phyloP scores from a whole-genome alignment of 2,113 vertebrate species.

The Macroglossus sobrinus region DNA sequence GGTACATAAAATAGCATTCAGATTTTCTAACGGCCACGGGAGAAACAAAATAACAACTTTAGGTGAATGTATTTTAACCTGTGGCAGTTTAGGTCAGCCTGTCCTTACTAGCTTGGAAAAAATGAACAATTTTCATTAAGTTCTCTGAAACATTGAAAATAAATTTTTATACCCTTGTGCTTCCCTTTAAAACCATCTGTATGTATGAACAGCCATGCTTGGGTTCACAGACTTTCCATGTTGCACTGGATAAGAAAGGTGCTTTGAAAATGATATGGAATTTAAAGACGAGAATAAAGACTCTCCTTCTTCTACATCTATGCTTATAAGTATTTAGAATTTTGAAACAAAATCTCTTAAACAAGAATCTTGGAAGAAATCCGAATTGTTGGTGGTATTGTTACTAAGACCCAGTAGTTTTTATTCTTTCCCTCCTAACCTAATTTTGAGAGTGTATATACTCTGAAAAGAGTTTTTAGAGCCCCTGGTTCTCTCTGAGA shows the following conservation, averaged over 20 bases:
- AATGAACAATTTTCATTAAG: not conserved
- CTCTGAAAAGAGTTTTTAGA: not conserved
- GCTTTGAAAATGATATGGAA: not conserved
- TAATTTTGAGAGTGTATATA: not conserved
- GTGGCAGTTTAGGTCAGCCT: not conserved
- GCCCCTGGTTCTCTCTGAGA: not conserved
- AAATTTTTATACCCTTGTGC: not conserved
- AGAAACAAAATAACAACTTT: not conserved
- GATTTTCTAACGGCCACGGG: not conserved
- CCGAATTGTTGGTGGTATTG: not conserved
- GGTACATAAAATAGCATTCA: not conserved
- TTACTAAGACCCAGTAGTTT: not conserved
- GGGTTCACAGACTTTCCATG: not conserved
- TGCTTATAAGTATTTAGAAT: not conserved
- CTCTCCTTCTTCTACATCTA: not conserved
- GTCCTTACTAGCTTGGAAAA: not conserved
- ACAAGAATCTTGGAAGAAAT: not conserved
- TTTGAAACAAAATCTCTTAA: not conserved
- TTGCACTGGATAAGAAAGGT: not conserved
- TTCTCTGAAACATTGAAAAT: constrained; percentile 28
- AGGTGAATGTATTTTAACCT: not conserved
- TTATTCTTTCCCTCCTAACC: not conserved
- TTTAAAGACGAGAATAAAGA: constrained; percentile 21
- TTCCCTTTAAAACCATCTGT: not conserved
- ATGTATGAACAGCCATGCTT: not conserved